Percentiles rank a stretch among this genome's conserved stretches.
These are phyloP conservation scores for Laterallus jamaicensis DNA, from an alignment of 2,113 vertebrate genomes.

Conservation along the genomic window DNA sequence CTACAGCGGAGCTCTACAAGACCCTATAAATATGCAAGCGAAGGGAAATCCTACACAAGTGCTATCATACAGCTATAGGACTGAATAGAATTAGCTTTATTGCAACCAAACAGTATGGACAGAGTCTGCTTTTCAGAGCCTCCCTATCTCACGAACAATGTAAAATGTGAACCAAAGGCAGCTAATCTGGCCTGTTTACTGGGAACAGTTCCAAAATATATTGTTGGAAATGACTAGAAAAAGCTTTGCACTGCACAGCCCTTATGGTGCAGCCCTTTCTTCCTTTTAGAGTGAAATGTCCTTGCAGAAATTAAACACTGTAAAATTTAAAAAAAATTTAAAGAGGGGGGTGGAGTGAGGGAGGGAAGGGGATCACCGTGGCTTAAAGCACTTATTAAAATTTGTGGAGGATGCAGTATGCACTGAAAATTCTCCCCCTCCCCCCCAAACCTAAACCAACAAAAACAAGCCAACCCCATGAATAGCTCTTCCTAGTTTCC, in stretches of 20 bases:
- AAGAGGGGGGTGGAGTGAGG: not conserved
- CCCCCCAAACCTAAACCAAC: conserved; percentile 50
- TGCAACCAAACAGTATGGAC: conserved; percentile 51
- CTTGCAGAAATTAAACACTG: conserved; percentile 36
- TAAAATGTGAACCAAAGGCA: conserved; percentile 68
- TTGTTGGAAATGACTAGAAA: conserved; percentile 65
- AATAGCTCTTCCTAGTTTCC: conserved; percentile 66
- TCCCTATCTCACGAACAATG: conserved; percentile 51
- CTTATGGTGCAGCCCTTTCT: conserved; percentile 35
- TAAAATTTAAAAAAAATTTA: not conserved
- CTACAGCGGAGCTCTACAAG: conserved; percentile 65
- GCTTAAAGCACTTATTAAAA: conserved; percentile 29
- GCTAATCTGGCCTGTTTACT: conserved; percentile 69
- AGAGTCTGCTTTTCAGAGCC: conserved; percentile 68
- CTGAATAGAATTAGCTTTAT: conserved; percentile 57
- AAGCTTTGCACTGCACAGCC: conserved; percentile 9
- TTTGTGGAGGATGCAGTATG: not conserved
- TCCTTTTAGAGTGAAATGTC: conserved; percentile 52
- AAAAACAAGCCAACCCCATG: conserved; percentile 55
- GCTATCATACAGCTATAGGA: conserved; percentile 50
- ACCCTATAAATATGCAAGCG: conserved; percentile 76
- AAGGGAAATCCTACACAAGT: conserved; percentile 70
- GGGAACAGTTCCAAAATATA: conserved; percentile 66
- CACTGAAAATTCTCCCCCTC: not conserved
- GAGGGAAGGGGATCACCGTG: not conserved